A percentile compares a stretch with the other conserved stretches of the same genome.
Conservation (phyloP, 2,888 invertebrate genomes). For the Escarpia spicata region DNA sequence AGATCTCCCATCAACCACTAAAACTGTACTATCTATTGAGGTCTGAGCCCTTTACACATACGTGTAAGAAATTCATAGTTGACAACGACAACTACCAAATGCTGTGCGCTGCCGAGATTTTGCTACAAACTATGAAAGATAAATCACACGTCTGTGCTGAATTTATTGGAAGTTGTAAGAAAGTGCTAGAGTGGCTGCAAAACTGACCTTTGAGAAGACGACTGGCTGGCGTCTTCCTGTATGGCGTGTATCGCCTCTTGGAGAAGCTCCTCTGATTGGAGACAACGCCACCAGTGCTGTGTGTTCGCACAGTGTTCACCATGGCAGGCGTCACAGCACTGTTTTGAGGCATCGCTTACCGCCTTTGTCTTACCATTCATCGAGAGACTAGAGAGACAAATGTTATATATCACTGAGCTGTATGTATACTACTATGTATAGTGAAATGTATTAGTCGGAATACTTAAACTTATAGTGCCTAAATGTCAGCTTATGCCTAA, state of each 20-base stretch:
- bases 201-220: conserved; percentile 7
- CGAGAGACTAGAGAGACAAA: neutral
- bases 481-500: neutral
- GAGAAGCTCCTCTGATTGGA: neutral
- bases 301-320: neutral
- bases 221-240: conserved; percentile 24
- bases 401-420: no score
- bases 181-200: neutral
- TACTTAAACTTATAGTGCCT: no score
- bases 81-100: neutral
- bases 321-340: neutral
- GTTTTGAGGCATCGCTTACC: neutral
- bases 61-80: neutral
- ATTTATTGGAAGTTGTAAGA: neutral
- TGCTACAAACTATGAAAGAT: neutral
- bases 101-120: neutral
- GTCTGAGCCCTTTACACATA: neutral
- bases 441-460: neutral
- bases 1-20: no score
- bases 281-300: neutral
- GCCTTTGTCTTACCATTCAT: neutral
- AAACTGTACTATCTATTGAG: neutral
- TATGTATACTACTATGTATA: no score
- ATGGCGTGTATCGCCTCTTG: conserved; percentile 22
- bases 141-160: neutral